Percentiles rank a stretch among this genome's conserved stretches.
These are phyloP conservation scores for Hydropsyche betteni DNA, from an alignment of 2,888 invertebrate genomes.

Conservation along the genomic window DNA sequence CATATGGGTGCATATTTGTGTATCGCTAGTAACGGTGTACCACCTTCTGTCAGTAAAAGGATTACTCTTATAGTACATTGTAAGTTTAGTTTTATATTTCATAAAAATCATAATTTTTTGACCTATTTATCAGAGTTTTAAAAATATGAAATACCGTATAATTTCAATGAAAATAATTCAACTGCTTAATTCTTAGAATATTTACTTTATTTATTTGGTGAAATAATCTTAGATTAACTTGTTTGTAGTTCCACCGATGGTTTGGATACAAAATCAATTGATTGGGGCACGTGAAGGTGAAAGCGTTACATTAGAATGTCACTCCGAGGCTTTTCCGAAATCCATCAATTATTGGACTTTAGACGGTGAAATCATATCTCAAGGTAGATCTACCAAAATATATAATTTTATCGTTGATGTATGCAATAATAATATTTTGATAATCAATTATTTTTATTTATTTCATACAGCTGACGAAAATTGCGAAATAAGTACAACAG, in stretches of 20 bases:
- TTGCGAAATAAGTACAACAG: slow-evolving; percentile 64
- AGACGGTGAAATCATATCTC: slow-evolving; percentile 75
- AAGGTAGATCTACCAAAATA: slow-evolving; percentile 64
- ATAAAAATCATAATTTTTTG: not conserved
- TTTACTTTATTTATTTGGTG: no score
- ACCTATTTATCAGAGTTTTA: no score
- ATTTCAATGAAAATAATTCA: not conserved
- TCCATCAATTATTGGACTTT: slow-evolving; percentile 83
- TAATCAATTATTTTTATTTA: not conserved
- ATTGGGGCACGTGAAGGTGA: slow-evolving; percentile 77
- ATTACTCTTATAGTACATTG: slow-evolving; percentile 87
- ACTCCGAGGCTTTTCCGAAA: slow-evolving; percentile 79
- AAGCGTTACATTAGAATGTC: slow-evolving; percentile 75
- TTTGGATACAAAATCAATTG: slow-evolving; percentile 80
- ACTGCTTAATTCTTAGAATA: no score
- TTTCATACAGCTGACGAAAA: slow-evolving; percentile 62
- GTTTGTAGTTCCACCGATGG: slow-evolving; percentile 78
- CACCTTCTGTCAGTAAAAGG: slow-evolving; percentile 88
- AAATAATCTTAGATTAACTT: slow-evolving; percentile 40
- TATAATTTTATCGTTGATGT: slow-evolving; percentile 8
- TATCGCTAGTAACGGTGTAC: slow-evolving; percentile 85
- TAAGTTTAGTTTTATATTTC: slow-evolving; percentile 61
- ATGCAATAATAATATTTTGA: no score
- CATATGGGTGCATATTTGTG: slow-evolving; percentile 85
- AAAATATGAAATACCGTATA: not conserved